Evolutionary conservation across 1,140 invertebrate genomes (phyloP), one percentile per base, ranked within the genome.

Genomic region (Nixonia krombeini): DNA sequence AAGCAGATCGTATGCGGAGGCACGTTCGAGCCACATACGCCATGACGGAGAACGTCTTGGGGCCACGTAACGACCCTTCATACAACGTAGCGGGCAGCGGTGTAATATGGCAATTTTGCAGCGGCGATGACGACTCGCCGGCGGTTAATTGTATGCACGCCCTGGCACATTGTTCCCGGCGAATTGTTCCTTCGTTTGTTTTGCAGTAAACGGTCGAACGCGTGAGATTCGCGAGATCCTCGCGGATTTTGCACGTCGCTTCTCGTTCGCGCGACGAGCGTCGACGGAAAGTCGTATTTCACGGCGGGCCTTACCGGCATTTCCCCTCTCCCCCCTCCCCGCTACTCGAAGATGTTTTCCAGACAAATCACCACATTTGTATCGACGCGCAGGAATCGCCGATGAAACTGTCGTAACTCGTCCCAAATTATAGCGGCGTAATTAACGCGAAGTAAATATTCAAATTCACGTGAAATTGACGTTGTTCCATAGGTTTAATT

Each of bases 141-240:
- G 47, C 63, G 50, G 69, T 66, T 81, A 77, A 80, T 82, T 74
- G 69, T 80, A 80, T 75, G 75, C 76, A 76, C 72, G 67, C 55
- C 63, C 67, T 37, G 64, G 70, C 47, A 80, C 73, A 81, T 82
- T 82, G 79, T 80, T 75, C 68, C 51, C 44, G 49, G 56, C 55
- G 53, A 66, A 57, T 57, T 52, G 52, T 69, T 66, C 53, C 4
- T 52, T 70, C 46, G 37, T 40, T 45, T 33, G 49, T 42, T 29
- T 31, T 25, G 37, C 37, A 63, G 44, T 59, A 50, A 28, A 59
- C 56, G 63, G 59, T 52, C 52, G 46, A 69, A 69, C 49, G 59
- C 56, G 45, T 57, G 59, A 46, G 38, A 55, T 47, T 65, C 64
- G 15, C 18, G 38, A 40, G 49, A 41, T 35, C 50, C 33, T 16